These are phyloP conservation scores for Colletes gigas DNA, from an alignment of 1,140 invertebrate genomes.

Conservation along the genomic window DNA sequence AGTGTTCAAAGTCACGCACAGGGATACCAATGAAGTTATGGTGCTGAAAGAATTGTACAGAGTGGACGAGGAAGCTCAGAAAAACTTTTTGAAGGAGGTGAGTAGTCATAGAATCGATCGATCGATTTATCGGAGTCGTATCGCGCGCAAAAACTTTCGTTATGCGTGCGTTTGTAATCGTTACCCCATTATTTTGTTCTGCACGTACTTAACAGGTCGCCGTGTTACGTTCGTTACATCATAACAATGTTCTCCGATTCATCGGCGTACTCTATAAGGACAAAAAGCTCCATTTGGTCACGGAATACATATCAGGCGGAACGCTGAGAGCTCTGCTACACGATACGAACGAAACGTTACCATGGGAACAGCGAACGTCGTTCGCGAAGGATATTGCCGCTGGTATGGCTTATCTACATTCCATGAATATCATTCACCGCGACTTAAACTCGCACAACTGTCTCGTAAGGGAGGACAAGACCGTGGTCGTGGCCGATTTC, in stretches of 20 bases:
- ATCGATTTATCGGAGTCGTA: too few species aligned
- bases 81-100: conserved; percentile 96
- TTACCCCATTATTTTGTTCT: conserved; percentile 2
- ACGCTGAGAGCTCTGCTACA: conserved; percentile 93
- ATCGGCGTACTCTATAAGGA: conserved; percentile 97
- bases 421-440: conserved; percentile 96
- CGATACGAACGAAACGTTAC: conserved; percentile 85
- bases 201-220: conserved; percentile 85
- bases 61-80: conserved; percentile 96
- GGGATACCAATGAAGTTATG: conserved; percentile 95
- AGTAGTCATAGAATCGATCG: conserved; percentile 12
- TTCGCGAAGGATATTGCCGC: conserved; percentile 95
- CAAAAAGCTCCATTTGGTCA: conserved; percentile 94
- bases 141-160: background rate
- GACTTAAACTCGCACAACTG: conserved; percentile 98
- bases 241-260: conserved; percentile 95
- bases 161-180: background rate
- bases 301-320: conserved; percentile 95
- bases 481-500: conserved; percentile 97
- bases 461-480: conserved; percentile 93
- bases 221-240: conserved; percentile 91
- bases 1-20: conserved; percentile 94
- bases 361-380: conserved; percentile 91
- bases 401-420: conserved; percentile 96
- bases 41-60: conserved; percentile 96